Base-by-base conservation (phyloP, 2,888 invertebrate species). In the Drosophila pseudotalamancana region DNA sequence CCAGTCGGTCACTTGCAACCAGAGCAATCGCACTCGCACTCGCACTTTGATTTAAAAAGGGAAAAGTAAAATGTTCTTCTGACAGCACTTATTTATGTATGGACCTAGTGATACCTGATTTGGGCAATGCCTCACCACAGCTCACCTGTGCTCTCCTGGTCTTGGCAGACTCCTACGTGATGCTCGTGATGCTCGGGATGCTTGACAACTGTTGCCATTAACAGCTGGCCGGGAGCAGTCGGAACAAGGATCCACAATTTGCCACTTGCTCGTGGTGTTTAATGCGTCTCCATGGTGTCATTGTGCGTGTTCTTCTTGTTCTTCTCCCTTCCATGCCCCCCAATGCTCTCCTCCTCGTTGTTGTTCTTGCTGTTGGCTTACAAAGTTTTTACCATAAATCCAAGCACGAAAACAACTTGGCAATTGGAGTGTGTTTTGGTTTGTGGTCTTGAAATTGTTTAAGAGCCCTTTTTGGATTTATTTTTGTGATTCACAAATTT, bases 161-260 rank as follows among this genome's bases (percentile, higher is more conserved):
- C 8, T 45, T 1, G 12, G 43, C 37, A 27, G 29, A 32, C 39
- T 59, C 50, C 40, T 50, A 72, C 68, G 68, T 72, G 71, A 48
- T 61, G n/a, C n/a, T n/a, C n/a, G n/a, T n/a, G n/a, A n/a, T n/a
- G n/a, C n/a, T n/a, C n/a, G n/a, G n/a, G n/a, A n/a, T n/a, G 68
- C 70, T 35, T 74, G 83, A 76, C 86, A 88, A 83, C 83, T 88
- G 88, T 83, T 83, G 83, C 88, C 88, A 88, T 83, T 88, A 87
- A 78, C 88, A 83, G 80, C 66, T 83, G 76, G 63, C 60, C 65
- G 54, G 57, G 51, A 49, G 25, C 27, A 37, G 45, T 34, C 49
- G 12, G 49, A 55, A 56, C 40, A 66, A 45, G 64, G 57, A 49
- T 74, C 50, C 43, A 57, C 50, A 67, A 54, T 65, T 45, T 62